These are phyloP conservation scores for Pelecanoides urinatrix DNA, from an alignment of 2,113 vertebrate species.

Conservation along the genomic window DNA sequence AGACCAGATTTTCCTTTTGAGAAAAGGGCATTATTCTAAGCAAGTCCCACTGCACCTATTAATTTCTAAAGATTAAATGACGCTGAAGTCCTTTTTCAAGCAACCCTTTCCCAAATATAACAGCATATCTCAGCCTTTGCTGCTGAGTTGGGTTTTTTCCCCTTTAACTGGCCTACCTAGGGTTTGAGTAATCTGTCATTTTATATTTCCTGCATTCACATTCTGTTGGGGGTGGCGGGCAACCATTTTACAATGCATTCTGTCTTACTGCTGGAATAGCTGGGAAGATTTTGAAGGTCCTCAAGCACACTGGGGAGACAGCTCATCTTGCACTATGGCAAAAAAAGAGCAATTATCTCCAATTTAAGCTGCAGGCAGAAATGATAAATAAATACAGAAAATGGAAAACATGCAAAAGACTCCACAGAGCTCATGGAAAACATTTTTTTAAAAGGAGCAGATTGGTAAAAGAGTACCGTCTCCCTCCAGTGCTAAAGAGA, in stretches of 20 bases:
- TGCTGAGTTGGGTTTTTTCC: background rate
- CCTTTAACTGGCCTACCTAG: background rate
- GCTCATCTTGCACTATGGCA: background rate
- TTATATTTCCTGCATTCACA: background rate
- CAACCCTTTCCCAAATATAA: background rate
- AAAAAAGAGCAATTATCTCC: constrained; percentile 1
- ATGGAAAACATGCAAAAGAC: background rate
- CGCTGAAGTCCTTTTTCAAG: background rate
- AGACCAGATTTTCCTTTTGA: background rate
- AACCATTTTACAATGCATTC: background rate
- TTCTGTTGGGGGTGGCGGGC: background rate
- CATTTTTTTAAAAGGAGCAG: background rate
- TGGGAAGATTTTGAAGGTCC: background rate
- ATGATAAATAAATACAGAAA: constrained; percentile 1
- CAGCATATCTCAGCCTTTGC: background rate
- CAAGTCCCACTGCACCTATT: background rate
- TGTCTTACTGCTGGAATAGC: background rate
- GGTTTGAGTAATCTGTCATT: background rate
- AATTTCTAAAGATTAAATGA: background rate
- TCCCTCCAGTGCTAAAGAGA: background rate
- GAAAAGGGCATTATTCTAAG: background rate
- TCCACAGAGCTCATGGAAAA: background rate
- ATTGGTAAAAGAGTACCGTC: background rate
- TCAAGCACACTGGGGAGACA: background rate
- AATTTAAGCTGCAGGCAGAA: background rate